Percentiles rank a stretch among this genome's conserved stretches.
phyloP scores from a whole-genome alignment of 1,140 invertebrate genomes.

The Drosophila neocordata region DNA sequence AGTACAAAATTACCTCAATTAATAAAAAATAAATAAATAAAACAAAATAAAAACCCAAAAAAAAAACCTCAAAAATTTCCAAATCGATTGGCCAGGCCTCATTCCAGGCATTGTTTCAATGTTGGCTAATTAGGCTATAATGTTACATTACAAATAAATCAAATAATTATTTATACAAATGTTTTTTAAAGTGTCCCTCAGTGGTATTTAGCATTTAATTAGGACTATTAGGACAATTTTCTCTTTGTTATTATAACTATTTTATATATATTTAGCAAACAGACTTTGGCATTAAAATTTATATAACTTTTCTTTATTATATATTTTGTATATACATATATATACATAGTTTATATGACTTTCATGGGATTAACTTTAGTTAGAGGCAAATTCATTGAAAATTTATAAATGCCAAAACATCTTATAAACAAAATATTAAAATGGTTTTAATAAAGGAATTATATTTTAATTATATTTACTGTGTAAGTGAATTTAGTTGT shows the following conservation, averaged over 20 bases:
- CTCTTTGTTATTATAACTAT: too few relatives aligned
- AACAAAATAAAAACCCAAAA: too few relatives aligned
- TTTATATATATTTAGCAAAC: too few relatives aligned
- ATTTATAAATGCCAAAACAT: constrained; percentile 4
- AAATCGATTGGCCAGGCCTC: background rate
- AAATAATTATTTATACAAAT: too few relatives aligned
- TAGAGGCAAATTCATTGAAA: background rate
- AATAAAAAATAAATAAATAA: constrained; percentile 2
- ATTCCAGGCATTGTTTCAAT: background rate
- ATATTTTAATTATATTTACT: background rate
- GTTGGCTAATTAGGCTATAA: too few relatives aligned
- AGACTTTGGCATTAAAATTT: too few relatives aligned
- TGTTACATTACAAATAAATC: too few relatives aligned
- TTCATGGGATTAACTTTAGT: background rate
- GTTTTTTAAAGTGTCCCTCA: too few relatives aligned
- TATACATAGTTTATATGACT: background rate
- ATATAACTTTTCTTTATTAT: too few relatives aligned
- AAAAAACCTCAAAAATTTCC: background rate
- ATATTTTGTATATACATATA: background rate
- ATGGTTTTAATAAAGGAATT: background rate
- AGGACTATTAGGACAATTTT: too few relatives aligned
- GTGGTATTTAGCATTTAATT: too few relatives aligned
- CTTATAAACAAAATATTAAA: background rate
- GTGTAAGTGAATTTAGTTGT: background rate
- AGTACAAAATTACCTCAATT: constrained; percentile 26